Evolutionary conservation across 2,888 invertebrate species (phyloP), one percentile per base, ranked within the genome.

Genomic region (Onchidella celtica): DNA sequence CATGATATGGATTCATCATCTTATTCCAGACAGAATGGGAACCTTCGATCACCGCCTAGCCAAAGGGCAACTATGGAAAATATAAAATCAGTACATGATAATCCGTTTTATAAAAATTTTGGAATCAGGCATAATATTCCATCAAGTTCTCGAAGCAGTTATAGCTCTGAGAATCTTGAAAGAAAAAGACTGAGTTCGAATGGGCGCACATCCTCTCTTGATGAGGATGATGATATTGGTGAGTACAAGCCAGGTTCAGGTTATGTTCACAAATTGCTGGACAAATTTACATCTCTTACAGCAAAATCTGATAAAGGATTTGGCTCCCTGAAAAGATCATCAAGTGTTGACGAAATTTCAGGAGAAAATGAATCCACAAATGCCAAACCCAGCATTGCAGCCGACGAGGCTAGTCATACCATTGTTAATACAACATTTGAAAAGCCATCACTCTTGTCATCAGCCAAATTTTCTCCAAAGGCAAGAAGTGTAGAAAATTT

Each of bases 241-340:
- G 91, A 90, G 70, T 89, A 91, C 74, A 87, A 85, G 29, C 91
- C 91, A 59, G 89, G 90, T 38, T 90, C 91, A 21, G 92, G 92
- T 6, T 92, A 92, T 87, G 92, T 92, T 24, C 87, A 90, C 79
- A 91, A 90, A 85, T 85, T 92, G 24, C 83, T 90, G 69, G 86
- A 88, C 74, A 91, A 88, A 84, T 92, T 88, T 81, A 79, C 86
- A 57, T 83, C 83, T 17, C 80, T 85, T 11, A 79, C 66, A 17
- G 70, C 83, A 1, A 81, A 76, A 29, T 85, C 84, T 40, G 85
- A 86, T 9, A 73, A 70, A 57, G 73, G 69, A 11, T 66, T 27
- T 47, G 21, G 40, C 27, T 82, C 83, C 55, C 81, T 87, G n/a
- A 86, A 87, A 79, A 80, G 85, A 24, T 88, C 87, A 63, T 87